Evolutionary conservation across 2,888 invertebrate species (phyloP).

Genomic region (Drosophila emarginata): DNA sequence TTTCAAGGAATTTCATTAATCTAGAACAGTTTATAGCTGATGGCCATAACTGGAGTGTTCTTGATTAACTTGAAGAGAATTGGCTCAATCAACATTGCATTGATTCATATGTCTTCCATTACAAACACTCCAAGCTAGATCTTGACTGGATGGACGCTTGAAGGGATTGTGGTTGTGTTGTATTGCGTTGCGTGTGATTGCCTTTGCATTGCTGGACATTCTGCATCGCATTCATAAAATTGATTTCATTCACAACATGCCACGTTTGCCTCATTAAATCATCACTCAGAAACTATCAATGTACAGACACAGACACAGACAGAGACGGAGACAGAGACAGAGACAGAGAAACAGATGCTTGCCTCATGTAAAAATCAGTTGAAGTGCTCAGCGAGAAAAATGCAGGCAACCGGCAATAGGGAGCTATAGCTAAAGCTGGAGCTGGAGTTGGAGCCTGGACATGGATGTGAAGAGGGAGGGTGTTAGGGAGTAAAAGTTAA

Average conservation of each 20-base stretch:
- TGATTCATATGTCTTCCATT: constrained; percentile 69
- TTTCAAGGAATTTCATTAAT: background rate
- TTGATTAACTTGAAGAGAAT: background rate
- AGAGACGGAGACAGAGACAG: too few species aligned
- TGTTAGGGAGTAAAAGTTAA: constrained; percentile 34
- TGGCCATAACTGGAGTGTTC: constrained; percentile 3
- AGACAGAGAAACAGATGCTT: constrained; percentile 39
- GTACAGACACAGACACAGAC: constrained; percentile 44
- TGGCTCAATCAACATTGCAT: constrained; percentile 70
- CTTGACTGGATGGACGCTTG: constrained; percentile 16
- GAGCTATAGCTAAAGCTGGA: background rate
- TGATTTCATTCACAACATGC: constrained; percentile 78
- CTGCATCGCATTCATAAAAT: constrained; percentile 73
- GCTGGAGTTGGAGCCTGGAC: background rate
- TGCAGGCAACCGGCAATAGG: constrained; percentile 50
- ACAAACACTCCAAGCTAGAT: constrained; percentile 56
- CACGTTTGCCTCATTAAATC: constrained; percentile 77
- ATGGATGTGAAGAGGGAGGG: background rate
- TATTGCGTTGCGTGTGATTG: constrained; percentile 17
- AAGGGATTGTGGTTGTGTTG: constrained; percentile 15
- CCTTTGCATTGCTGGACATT: constrained; percentile 47
- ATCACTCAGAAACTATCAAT: constrained; percentile 76
- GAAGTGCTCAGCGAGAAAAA: constrained; percentile 54
- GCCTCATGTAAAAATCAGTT: constrained; percentile 68
- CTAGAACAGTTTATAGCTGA: background rate